Evolutionary conservation across 1,140 invertebrate genomes (phyloP).

Genomic region (Drosophila bifasciata): DNA sequence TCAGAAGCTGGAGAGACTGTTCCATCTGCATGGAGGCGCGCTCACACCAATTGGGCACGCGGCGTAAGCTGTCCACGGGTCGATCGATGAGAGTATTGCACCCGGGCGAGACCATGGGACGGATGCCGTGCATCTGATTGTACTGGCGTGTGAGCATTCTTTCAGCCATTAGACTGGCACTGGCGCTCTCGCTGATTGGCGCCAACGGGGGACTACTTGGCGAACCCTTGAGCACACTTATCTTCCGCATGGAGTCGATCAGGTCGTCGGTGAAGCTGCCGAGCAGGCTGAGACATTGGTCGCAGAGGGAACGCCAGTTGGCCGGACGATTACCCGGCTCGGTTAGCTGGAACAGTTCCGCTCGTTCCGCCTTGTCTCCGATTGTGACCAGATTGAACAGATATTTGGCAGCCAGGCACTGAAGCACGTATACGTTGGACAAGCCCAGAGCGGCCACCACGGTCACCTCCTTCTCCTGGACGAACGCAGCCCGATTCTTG

Average conservation of each 20-base stretch:
- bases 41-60: constrained; percentile 79
- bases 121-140: constrained; percentile 84
- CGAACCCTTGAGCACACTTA: constrained; percentile 54
- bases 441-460: constrained; percentile 86
- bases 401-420: constrained; percentile 89
- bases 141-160: constrained; percentile 75
- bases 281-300: constrained; percentile 86
- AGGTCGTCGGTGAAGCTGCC: constrained; percentile 87
- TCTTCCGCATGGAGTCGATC: constrained; percentile 85
- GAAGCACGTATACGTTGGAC: constrained; percentile 87
- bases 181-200: constrained; percentile 23
- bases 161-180: constrained; percentile 57
- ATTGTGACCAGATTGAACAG: constrained; percentile 84
- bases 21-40: constrained; percentile 79
- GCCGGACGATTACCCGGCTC: constrained; percentile 89
- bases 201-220: constrained; percentile 30
- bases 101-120: constrained; percentile 54
- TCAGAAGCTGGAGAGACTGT: constrained; percentile 58
- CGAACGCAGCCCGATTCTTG: constrained; percentile 47
- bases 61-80: constrained; percentile 27
- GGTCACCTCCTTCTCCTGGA: constrained; percentile 65
- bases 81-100: background rate
- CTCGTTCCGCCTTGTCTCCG: constrained; percentile 82
- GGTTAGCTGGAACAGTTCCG: constrained; percentile 88
- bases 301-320: constrained; percentile 90